These are phyloP conservation scores for Corvus moneduloides DNA, from an alignment of 2,113 vertebrate species.

Conservation along the genomic window DNA sequence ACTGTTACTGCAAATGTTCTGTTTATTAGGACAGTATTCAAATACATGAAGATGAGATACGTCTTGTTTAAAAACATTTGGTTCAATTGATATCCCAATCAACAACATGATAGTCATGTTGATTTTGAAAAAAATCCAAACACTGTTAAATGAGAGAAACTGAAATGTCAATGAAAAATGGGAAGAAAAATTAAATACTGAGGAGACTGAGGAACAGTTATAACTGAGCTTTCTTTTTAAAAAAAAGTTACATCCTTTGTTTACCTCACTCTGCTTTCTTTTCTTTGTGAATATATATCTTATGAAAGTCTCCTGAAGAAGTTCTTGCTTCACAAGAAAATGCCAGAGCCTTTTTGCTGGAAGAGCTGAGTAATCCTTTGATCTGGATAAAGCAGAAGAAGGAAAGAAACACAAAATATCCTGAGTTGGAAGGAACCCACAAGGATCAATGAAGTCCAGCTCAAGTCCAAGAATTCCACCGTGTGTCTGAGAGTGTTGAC, in stretches of 20 bases:
- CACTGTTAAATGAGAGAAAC: neutral
- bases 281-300: constrained; percentile 98
- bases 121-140: neutral
- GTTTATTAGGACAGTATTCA: neutral
- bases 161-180: neutral
- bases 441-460: neutral
- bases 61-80: neutral
- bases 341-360: constrained; percentile 95
- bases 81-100: neutral
- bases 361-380: constrained; percentile 89
- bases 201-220: neutral
- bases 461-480: neutral
- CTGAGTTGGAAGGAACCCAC: neutral
- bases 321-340: constrained; percentile 95
- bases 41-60: neutral
- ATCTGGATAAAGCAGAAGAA: constrained; percentile 78
- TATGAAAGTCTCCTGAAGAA: constrained; percentile 93
- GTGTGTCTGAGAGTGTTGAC: neutral
- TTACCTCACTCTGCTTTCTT: constrained; percentile 98
- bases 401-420: neutral
- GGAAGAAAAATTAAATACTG: neutral
- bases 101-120: neutral
- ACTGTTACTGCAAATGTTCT: neutral
- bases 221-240: neutral
- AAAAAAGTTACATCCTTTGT: neutral